Percentiles rank a stretch among this genome's conserved stretches.
Evolutionary conservation across 1,140 invertebrate species (phyloP).

Genomic region (Mizuhopecten yessoensis): DNA sequence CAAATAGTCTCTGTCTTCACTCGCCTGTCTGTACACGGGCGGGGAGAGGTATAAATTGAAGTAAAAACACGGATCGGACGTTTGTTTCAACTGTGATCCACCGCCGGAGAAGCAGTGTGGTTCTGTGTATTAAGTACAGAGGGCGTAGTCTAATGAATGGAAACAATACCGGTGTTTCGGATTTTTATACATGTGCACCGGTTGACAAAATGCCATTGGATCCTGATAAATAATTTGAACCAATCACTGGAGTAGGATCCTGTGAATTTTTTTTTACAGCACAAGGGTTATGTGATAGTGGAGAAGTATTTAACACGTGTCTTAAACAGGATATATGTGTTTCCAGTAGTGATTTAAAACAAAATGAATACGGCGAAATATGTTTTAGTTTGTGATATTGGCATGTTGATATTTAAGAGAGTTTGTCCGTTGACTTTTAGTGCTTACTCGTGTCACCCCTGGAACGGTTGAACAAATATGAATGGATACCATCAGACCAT

Average conservation of each 20-base stretch:
- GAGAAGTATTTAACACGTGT: not conserved
- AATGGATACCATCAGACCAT: not conserved
- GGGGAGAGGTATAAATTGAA: conserved; percentile 26
- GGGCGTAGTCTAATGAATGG: not conserved
- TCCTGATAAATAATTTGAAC: conserved; percentile 34
- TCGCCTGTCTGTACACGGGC: conserved; percentile 10
- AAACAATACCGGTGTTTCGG: not conserved
- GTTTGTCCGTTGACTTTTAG: conserved; percentile 15
- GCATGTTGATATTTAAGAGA: conserved; percentile 35
- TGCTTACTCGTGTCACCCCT: not conserved
- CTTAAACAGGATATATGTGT: not conserved
- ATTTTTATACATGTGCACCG: conserved; percentile 17
- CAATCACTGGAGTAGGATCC: conserved; percentile 4
- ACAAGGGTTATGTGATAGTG: not conserved
- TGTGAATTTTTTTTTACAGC: not conserved
- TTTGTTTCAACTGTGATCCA: conserved; percentile 4
- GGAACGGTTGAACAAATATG: not conserved
- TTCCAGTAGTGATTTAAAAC: not conserved
- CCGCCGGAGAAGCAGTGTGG: not conserved
- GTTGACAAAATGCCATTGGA: conserved; percentile 26
- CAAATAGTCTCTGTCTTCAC: not conserved
- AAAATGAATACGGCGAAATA: conserved; percentile 18
- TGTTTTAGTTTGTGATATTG: not conserved
- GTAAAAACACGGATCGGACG: not conserved
- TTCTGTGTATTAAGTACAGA: not conserved